Percentiles rank a stretch among this genome's conserved stretches.
Evolutionary conservation across 2,888 invertebrate species (phyloP).

Genomic region (Drosophila setosimentum): DNA sequence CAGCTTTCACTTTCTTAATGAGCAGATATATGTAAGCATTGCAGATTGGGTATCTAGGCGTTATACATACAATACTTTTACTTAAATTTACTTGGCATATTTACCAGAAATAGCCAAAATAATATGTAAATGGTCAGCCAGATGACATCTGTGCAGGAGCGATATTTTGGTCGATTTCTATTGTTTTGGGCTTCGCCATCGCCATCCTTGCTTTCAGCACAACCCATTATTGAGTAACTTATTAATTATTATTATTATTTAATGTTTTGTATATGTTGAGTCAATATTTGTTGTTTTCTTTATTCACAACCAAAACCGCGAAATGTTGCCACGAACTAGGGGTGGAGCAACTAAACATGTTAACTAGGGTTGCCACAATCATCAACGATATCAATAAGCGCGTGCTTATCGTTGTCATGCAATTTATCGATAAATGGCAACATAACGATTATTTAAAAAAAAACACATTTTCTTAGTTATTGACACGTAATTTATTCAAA

Average conservation of each 20-base stretch:
- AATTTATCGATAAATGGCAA: constrained; percentile 12
- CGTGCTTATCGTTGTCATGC: constrained; percentile 5
- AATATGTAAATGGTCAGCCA: constrained; percentile 92
- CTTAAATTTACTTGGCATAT: constrained; percentile 11
- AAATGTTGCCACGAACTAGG: constrained; percentile 41
- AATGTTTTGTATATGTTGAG: constrained; percentile 34
- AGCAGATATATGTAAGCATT: background rate
- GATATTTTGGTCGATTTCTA: constrained; percentile 86
- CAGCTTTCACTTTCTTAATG: constrained; percentile 58
- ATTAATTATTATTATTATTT: constrained; percentile 17
- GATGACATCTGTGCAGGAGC: constrained; percentile 93
- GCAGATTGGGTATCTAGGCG: background rate
- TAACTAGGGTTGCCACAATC: constrained; percentile 9
- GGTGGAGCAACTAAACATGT: constrained; percentile 13
- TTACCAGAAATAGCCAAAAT: constrained; percentile 94
- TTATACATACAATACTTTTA: background rate
- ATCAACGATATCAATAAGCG: constrained; percentile 18
- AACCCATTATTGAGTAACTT: constrained; percentile 86
- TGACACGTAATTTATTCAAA: constrained; percentile 40
- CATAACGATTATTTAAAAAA: constrained; percentile 11
- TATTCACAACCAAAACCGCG: constrained; percentile 64
- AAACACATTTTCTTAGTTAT: constrained; percentile 9
- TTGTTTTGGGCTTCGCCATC: constrained; percentile 71
- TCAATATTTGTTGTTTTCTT: constrained; percentile 29
- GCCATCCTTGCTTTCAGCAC: constrained; percentile 88